These are phyloP conservation scores for Pangasius macronema DNA, from an alignment of 2,797 vertebrate genomes.

Conservation along the genomic window DNA sequence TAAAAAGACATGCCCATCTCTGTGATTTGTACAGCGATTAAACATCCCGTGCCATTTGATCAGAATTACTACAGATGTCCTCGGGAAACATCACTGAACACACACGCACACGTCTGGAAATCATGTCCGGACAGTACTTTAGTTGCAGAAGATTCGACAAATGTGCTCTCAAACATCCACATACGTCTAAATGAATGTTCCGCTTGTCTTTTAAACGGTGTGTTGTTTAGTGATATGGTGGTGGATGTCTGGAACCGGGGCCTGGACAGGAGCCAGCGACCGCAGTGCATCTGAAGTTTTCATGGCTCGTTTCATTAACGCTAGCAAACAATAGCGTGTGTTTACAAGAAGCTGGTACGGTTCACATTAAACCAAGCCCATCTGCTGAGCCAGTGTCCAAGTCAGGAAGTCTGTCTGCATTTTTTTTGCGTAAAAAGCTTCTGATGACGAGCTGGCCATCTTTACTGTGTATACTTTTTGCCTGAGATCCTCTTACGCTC, in stretches of 20 bases:
- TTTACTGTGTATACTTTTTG: conserved; percentile 47
- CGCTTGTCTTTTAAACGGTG: neutral
- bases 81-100: neutral
- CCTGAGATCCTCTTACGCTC: conserved; percentile 25
- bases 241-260: neutral
- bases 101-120: neutral
- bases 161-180: neutral
- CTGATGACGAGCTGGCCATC: conserved; percentile 31
- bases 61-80: neutral
- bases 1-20: neutral
- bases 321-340: conserved; percentile 35
- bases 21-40: neutral
- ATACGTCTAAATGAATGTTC: neutral
- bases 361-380: conserved; percentile 52
- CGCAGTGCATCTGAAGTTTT: conserved; percentile 49
- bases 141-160: neutral
- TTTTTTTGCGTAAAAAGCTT: conserved; percentile 28
- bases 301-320: conserved; percentile 52
- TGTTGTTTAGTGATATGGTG: neutral
- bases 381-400: conserved; percentile 29
- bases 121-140: neutral
- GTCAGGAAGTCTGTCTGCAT: conserved; percentile 46
- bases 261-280: conserved; percentile 56
- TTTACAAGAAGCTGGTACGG: conserved; percentile 54
- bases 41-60: neutral